Evolutionary conservation across 2,888 invertebrate species (phyloP).

Genomic region (Seira musarum): DNA sequence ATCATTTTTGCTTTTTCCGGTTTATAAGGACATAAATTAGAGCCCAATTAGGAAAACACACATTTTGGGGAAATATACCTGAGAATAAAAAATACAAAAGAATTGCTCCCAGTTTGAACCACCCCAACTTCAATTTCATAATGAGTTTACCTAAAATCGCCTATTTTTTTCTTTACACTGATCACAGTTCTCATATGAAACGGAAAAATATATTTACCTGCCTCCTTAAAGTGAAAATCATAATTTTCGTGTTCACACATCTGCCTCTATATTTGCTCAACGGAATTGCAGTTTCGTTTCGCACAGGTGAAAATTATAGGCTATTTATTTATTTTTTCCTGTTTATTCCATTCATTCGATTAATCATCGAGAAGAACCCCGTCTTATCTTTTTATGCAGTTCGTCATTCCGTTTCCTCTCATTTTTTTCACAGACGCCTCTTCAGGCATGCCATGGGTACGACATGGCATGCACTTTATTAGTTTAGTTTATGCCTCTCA

Average conservation of each 20-base stretch:
- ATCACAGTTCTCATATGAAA: no score
- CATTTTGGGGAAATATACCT: neutral
- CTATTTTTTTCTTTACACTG: no score
- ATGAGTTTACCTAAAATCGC: no score
- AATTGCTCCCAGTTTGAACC: conserved; percentile 7
- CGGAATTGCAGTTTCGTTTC: neutral
- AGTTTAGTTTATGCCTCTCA: no score
- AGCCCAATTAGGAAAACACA: conserved; percentile 11
- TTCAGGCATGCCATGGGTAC: no score
- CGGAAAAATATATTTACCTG: no score
- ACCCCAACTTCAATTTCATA: no score
- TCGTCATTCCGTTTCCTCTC: conserved; percentile 8
- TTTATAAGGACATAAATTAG: conserved; percentile 7
- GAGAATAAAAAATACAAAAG: conserved; percentile 5
- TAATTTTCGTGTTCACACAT: conserved; percentile 15
- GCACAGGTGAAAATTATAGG: conserved; percentile 11
- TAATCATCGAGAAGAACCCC: neutral
- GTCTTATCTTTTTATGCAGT: neutral
- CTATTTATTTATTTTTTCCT: conserved; percentile 35
- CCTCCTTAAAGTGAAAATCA: neutral
- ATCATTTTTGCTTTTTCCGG: conserved; percentile 2
- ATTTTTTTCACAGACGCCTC: neutral
- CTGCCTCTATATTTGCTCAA: conserved; percentile 10
- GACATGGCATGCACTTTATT: no score
- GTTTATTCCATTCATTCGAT: conserved; percentile 25